Conservation (phyloP, 2,113 vertebrate species). For the Lathamus discolor region DNA sequence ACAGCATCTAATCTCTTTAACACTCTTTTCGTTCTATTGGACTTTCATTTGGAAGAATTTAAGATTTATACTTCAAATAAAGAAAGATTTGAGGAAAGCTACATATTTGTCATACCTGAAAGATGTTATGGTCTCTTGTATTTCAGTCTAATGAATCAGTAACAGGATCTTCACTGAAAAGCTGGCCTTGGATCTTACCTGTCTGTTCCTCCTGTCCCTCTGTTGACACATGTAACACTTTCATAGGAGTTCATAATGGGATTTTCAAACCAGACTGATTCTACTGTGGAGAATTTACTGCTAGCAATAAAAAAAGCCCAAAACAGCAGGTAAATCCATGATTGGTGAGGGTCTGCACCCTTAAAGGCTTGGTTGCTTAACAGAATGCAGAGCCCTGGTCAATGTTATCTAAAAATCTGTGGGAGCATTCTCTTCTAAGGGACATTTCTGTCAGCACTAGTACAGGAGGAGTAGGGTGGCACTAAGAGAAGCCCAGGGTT, state of each 20-base stretch:
- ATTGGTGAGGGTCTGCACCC: not conserved
- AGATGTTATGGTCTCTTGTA: not conserved
- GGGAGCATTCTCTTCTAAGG: not conserved
- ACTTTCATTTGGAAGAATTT: not conserved
- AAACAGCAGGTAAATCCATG: not conserved
- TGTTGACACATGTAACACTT: not conserved
- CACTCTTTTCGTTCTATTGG: not conserved
- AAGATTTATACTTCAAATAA: not conserved
- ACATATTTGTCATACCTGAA: not conserved
- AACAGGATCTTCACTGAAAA: not conserved
- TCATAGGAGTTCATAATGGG: not conserved
- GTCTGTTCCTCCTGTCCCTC: not conserved
- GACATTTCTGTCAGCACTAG: not conserved
- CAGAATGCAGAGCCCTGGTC: not conserved
- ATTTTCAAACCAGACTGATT: not conserved
- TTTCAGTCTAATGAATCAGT: not conserved
- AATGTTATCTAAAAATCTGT: not conserved
- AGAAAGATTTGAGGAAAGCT: not conserved
- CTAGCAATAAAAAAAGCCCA: not conserved
- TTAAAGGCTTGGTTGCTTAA: not conserved
- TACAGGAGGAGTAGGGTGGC: not conserved
- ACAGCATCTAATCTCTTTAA: not conserved
- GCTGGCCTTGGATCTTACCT: not conserved
- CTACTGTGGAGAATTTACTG: not conserved
- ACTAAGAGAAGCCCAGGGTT: not conserved